phyloP scores from a whole-genome alignment of 2,888 invertebrate species.

The Drosophila kuntzei region DNA sequence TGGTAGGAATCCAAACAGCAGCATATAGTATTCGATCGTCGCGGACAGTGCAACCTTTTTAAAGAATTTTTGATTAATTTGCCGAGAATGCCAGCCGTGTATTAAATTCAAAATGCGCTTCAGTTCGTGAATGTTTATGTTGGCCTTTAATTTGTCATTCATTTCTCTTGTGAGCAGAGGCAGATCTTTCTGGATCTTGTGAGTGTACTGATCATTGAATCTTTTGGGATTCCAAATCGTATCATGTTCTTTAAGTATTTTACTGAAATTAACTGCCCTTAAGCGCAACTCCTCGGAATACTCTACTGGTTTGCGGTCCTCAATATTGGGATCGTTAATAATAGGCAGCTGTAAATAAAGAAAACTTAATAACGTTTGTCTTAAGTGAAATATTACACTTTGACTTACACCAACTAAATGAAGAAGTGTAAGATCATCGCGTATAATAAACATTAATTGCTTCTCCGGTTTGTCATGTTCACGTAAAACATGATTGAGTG shows the following conservation, averaged over 20 bases:
- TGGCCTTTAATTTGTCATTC: constrained; percentile 34
- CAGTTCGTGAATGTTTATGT: constrained; percentile 41
- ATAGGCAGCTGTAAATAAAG: constrained; percentile 54
- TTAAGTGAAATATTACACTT: background rate
- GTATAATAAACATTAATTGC: too few species aligned
- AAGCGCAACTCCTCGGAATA: constrained; percentile 43
- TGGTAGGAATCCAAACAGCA: constrained; percentile 64
- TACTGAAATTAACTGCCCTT: constrained; percentile 56
- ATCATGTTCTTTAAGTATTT: constrained; percentile 34
- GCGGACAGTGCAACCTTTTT: constrained; percentile 47
- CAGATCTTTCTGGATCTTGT: constrained; percentile 23
- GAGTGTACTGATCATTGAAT: background rate
- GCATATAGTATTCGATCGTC: constrained; percentile 45
- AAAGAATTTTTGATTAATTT: constrained; percentile 44
- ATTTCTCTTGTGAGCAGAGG: constrained; percentile 29
- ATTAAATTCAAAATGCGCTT: constrained; percentile 73
- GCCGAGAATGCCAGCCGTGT: constrained; percentile 55
- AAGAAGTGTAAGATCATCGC: constrained; percentile 31
- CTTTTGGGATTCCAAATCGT: constrained; percentile 54
- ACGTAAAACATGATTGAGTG: background rate
- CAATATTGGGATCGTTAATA: constrained; percentile 40
- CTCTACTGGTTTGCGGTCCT: constrained; percentile 48
- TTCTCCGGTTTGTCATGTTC: background rate
- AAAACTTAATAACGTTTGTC: background rate
- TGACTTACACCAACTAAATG: constrained; percentile 54